Conservation (phyloP, 2,113 vertebrate genomes). For the Ptyas mucosa region DNA sequence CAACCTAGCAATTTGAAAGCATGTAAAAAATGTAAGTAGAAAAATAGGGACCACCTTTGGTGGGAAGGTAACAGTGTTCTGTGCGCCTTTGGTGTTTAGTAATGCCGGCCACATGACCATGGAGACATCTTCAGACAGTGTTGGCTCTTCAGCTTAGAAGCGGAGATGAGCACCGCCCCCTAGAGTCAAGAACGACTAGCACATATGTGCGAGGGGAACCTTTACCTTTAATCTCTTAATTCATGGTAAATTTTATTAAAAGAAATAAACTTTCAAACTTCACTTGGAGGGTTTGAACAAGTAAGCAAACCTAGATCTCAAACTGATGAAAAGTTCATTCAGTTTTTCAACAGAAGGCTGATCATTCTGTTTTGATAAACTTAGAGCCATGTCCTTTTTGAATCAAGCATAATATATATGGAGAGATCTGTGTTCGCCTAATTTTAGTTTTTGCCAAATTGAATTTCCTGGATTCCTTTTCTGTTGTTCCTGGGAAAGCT, state of each 20-base stretch:
- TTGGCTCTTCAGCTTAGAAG: no score
- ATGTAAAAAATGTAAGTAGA: no score
- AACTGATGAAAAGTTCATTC: background rate
- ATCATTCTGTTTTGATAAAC: background rate
- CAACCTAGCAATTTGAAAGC: no score
- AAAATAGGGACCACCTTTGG: no score
- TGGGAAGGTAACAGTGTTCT: no score
- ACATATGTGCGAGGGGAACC: no score
- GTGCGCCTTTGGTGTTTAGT: no score
- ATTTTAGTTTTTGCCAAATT: background rate
- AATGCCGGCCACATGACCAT: no score
- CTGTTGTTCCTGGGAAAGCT: background rate
- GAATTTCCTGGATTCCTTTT: background rate
- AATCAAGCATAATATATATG: background rate
- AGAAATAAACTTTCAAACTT: background rate
- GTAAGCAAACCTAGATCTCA: background rate
- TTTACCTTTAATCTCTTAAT: background rate
- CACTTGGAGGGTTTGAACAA: background rate
- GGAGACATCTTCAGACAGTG: no score
- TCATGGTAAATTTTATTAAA: background rate
- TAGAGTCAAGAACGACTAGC: no score
- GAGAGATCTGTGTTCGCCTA: background rate
- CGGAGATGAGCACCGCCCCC: no score
- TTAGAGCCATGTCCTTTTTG: background rate
- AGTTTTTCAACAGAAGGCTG: background rate